Percentiles rank a stretch among this genome's conserved stretches.
These are phyloP conservation scores for Cyclargus thomasi DNA, from an alignment of 1,140 invertebrate species.

Conservation along the genomic window DNA sequence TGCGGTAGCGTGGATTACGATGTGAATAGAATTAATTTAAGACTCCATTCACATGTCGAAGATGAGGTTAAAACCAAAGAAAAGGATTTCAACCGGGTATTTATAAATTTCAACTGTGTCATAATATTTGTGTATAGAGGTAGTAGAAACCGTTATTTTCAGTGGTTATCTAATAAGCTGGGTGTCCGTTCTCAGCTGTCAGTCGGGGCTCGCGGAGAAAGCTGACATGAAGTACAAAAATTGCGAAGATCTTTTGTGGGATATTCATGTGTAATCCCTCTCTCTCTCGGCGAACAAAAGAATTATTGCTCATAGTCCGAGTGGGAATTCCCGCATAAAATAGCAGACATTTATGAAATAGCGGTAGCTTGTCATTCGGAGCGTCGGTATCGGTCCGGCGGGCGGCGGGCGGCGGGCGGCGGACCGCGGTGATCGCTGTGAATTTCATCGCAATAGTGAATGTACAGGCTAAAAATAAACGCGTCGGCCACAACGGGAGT, in stretches of 20 bases:
- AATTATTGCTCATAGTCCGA: constrained; percentile 51
- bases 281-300: constrained; percentile 38
- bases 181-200: neutral
- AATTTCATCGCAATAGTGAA: constrained; percentile 66
- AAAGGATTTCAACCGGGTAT: no score
- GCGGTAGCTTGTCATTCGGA: constrained; percentile 58
- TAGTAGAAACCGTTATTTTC: neutral
- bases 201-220: neutral
- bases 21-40: neutral
- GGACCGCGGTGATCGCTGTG: constrained; percentile 51
- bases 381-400: constrained; percentile 49
- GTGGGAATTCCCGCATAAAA: constrained; percentile 53
- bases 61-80: neutral
- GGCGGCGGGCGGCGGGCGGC: constrained; percentile 37
- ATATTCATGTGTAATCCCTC: constrained; percentile 16
- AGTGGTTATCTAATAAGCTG: neutral
- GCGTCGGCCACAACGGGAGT: constrained; percentile 54
- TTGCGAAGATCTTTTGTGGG: constrained; percentile 10
- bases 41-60: no score
- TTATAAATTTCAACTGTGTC: neutral
- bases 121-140: neutral
- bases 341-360: constrained; percentile 66
- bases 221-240: neutral
- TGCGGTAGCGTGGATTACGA: neutral
- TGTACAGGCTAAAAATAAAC: constrained; percentile 70